Percentiles rank a stretch among this genome's conserved stretches.
Evolutionary conservation across 2,113 vertebrate genomes (phyloP).

Genomic region (Ornithorhynchus anatinus): DNA sequence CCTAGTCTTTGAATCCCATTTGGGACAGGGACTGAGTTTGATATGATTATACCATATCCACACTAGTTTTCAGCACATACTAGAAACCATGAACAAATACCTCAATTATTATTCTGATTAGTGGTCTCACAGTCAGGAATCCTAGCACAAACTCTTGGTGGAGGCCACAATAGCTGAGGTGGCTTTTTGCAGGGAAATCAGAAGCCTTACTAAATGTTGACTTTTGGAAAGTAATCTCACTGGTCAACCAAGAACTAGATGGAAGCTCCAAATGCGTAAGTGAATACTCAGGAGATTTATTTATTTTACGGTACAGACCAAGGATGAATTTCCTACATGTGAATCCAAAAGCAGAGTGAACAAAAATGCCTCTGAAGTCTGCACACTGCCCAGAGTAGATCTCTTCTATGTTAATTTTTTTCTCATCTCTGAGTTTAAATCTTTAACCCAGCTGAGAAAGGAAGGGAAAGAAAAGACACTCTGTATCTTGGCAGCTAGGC

Average conservation of each 20-base stretch:
- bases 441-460: slow-evolving; percentile 53
- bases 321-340: slow-evolving; percentile 39
- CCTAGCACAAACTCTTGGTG: too few relatives aligned
- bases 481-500: slow-evolving; percentile 20
- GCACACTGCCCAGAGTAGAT: slow-evolving; percentile 30
- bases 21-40: too few relatives aligned
- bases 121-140: too few relatives aligned
- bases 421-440: slow-evolving; percentile 51
- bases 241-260: background rate
- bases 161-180: too few relatives aligned
- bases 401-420: slow-evolving; percentile 41
- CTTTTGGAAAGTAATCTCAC: slow-evolving; percentile 15
- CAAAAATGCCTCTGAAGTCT: slow-evolving; percentile 53
- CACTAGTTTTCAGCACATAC: too few relatives aligned
- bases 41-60: too few relatives aligned
- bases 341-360: slow-evolving; percentile 33
- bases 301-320: slow-evolving; percentile 39
- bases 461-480: background rate
- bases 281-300: slow-evolving; percentile 34
- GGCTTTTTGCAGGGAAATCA: background rate
- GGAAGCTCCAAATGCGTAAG: slow-evolving; percentile 35
- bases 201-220: slow-evolving; percentile 19
- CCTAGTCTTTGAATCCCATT: too few relatives aligned
- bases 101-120: too few relatives aligned
- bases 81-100: too few relatives aligned